Conservation (phyloP, 2,888 invertebrate genomes). For the Scaeva pyrastri region DNA sequence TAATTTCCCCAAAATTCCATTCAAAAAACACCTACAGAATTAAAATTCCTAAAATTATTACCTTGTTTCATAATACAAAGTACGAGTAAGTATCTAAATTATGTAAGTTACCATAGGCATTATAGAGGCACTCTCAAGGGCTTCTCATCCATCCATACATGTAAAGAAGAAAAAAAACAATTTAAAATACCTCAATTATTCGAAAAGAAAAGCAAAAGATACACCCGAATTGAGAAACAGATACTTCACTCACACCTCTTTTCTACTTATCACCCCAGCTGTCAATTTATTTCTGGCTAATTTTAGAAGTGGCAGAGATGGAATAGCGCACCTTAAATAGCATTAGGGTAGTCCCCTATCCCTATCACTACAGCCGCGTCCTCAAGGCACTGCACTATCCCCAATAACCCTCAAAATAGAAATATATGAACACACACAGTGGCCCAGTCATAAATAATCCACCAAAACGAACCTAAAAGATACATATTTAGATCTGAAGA, state of each 20-base stretch:
- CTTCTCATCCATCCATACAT: background rate
- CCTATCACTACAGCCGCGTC: too few species aligned
- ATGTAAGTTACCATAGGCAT: background rate
- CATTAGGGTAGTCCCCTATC: conserved; percentile 68
- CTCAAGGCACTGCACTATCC: conserved; percentile 27
- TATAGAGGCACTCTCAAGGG: conserved; percentile 8
- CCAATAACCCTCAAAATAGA: background rate
- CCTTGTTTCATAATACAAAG: conserved; percentile 13
- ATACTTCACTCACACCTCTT: conserved; percentile 33
- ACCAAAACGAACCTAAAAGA: conserved; percentile 43
- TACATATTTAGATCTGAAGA: conserved; percentile 45
- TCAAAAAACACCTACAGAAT: conserved; percentile 58
- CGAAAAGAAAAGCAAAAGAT: conserved; percentile 35
- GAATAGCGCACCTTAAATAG: conserved; percentile 64
- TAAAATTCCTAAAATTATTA: conserved; percentile 47
- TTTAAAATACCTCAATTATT: conserved; percentile 73
- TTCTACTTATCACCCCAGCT: conserved; percentile 63
- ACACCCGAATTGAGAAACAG: conserved; percentile 13
- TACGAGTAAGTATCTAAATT: conserved; percentile 1
- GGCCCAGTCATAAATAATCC: conserved; percentile 66
- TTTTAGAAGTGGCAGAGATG: conserved; percentile 52
- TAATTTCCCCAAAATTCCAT: conserved; percentile 49
- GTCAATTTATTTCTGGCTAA: conserved; percentile 61
- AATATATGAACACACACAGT: conserved; percentile 45
- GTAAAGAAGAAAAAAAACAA: conserved; percentile 15